Evolutionary conservation across 2,113 vertebrate genomes (phyloP).

Genomic region (Catharus minimus): DNA sequence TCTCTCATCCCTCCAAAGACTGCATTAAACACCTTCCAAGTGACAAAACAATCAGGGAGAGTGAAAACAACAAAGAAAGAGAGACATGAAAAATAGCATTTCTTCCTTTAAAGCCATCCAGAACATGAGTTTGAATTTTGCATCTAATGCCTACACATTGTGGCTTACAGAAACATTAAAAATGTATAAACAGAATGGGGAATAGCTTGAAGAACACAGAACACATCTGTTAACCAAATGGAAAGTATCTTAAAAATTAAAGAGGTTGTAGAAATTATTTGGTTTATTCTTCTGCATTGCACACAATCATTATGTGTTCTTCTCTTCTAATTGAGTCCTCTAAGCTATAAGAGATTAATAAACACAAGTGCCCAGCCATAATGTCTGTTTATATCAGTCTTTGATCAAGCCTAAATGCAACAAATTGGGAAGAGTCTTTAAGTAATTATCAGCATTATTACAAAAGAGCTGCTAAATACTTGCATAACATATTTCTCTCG

Average conservation of each 20-base stretch:
- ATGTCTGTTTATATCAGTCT: conserved; percentile 31
- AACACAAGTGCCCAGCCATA: conserved; percentile 25
- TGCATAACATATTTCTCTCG: neutral
- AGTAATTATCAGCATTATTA: conserved; percentile 25
- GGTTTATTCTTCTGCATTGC: neutral
- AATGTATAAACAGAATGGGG: conserved; percentile 37
- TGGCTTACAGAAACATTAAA: conserved; percentile 53
- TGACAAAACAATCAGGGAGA: neutral
- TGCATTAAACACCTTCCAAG: neutral
- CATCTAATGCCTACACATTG: neutral
- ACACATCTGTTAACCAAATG: conserved; percentile 48
- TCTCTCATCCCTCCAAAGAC: neutral
- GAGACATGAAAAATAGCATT: neutral
- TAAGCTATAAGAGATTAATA: conserved; percentile 38
- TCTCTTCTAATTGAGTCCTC: conserved; percentile 8
- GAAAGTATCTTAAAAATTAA: conserved; percentile 58
- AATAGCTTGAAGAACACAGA: conserved; percentile 29
- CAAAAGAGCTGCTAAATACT: conserved; percentile 5
- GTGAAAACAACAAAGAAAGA: neutral
- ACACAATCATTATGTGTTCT: neutral
- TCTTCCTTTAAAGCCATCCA: neutral
- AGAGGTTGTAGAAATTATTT: conserved; percentile 27
- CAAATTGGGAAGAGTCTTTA: conserved; percentile 22
- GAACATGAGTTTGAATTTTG: neutral
- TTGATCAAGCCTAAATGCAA: conserved; percentile 41